Evolutionary conservation across 2,113 vertebrate species (phyloP).

Genomic region (Hipposideros armiger): DNA sequence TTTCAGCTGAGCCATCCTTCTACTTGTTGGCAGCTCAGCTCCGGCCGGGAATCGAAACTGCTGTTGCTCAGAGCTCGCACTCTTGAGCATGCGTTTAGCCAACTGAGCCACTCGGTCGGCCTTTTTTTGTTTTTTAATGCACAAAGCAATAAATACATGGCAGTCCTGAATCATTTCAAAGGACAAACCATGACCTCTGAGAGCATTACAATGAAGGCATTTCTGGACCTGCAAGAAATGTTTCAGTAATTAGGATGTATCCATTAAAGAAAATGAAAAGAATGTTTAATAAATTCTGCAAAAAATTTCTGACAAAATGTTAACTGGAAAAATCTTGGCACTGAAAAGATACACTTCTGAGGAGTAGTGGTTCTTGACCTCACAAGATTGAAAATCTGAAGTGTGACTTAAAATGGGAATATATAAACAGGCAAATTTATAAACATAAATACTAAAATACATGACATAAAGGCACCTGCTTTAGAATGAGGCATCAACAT

Average conservation of each 20-base stretch:
- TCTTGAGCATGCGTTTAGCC: too few species aligned
- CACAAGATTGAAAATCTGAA: not conserved
- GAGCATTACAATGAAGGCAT: not conserved
- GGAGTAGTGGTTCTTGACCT: not conserved
- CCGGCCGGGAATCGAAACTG: too few species aligned
- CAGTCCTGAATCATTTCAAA: not conserved
- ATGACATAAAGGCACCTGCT: constrained; percentile 89
- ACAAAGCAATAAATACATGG: not conserved
- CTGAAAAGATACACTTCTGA: not conserved
- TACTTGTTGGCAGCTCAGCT: too few species aligned
- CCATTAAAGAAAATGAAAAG: not conserved
- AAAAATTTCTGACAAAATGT: constrained; percentile 24
- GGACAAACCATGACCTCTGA: not conserved
- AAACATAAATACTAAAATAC: not conserved
- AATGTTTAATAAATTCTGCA: not conserved
- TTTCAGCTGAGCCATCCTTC: not conserved
- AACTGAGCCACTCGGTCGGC: too few species aligned
- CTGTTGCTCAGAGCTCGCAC: too few species aligned
- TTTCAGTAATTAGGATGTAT: not conserved
- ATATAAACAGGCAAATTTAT: not conserved
- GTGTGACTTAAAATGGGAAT: not conserved
- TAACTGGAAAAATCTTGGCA: constrained; percentile 6
- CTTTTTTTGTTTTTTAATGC: not conserved
- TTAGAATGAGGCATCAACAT: constrained; percentile 98
- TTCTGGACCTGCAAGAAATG: not conserved